Conservation (phyloP, 2,888 invertebrate species). For the Tinea pellionella region DNA sequence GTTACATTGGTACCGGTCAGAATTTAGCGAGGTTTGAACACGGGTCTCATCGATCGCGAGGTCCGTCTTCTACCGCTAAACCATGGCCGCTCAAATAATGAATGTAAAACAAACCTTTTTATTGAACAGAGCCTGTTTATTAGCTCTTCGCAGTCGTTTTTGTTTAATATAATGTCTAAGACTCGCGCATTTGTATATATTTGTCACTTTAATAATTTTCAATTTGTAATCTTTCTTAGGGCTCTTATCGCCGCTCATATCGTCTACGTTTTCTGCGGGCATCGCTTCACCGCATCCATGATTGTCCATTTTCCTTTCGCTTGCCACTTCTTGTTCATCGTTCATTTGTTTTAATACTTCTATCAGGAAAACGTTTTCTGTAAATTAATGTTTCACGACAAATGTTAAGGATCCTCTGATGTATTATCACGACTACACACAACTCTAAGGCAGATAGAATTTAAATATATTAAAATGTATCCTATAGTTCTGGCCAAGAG, state of each 20-base stretch:
- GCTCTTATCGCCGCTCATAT: constrained; percentile 33
- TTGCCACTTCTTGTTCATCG: constrained; percentile 26
- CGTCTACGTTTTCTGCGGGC: constrained; percentile 31
- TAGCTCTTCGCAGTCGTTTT: constrained; percentile 42
- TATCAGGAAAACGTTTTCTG: constrained; percentile 39
- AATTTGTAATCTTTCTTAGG: constrained; percentile 40
- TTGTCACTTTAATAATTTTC: constrained; percentile 55
- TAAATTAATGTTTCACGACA: constrained; percentile 19
- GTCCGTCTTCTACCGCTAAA: too few species aligned
- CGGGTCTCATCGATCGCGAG: too few species aligned
- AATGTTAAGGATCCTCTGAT: too few species aligned
- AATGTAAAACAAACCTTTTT: constrained; percentile 36
- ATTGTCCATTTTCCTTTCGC: constrained; percentile 18
- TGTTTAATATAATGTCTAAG: constrained; percentile 54
- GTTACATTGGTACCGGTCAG: too few species aligned
- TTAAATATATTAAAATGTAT: too few species aligned
- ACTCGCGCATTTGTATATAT: constrained; percentile 55
- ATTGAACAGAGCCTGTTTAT: constrained; percentile 41
- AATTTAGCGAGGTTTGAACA: too few species aligned
- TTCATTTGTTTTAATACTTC: constrained; percentile 42
- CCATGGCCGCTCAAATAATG: too few species aligned
- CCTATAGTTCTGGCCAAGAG: too few species aligned
- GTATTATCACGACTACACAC: too few species aligned
- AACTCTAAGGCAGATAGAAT: too few species aligned
- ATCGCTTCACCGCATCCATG: constrained; percentile 21